A percentile compares a stretch with the other conserved stretches of the same genome.
These are phyloP conservation scores for Sebastes matsubarae DNA, from an alignment of 2,797 vertebrate species.

Conservation along the genomic window DNA sequence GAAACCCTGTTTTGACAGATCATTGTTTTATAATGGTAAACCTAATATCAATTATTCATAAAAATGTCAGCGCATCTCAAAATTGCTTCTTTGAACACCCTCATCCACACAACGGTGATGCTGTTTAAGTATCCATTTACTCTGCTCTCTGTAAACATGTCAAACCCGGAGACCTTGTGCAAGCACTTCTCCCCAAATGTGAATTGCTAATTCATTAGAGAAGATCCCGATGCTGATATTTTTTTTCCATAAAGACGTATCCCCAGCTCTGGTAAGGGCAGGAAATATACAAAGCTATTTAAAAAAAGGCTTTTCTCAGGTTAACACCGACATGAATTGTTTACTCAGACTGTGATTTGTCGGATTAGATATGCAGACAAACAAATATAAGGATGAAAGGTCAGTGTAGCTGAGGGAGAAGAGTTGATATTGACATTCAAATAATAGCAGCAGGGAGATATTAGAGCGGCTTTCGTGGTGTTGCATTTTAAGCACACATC, in stretches of 20 bases:
- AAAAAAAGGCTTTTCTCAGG: conserved; percentile 12
- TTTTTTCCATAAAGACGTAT: conserved; percentile 20
- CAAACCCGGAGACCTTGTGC: conserved; percentile 46
- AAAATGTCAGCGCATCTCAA: conserved; percentile 67
- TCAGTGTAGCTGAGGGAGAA: conserved; percentile 50
- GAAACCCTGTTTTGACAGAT: conserved; percentile 62
- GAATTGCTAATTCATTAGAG: conserved; percentile 57
- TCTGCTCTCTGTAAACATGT: conserved; percentile 65
- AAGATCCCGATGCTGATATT: conserved; percentile 24
- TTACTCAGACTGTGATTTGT: conserved; percentile 49
- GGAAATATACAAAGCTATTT: neutral
- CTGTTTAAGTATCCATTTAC: conserved; percentile 62
- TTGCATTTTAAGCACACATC: conserved; percentile 13
- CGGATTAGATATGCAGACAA: conserved; percentile 58
- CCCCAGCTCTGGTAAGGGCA: neutral
- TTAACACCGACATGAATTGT: conserved; percentile 49
- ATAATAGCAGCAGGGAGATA: conserved; percentile 43
- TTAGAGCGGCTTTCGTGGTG: neutral
- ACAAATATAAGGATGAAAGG: conserved; percentile 59
- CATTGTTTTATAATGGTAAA: conserved; percentile 71
- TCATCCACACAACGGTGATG: conserved; percentile 24
- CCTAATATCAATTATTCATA: conserved; percentile 76
- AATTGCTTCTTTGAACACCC: conserved; percentile 58
- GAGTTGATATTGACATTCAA: conserved; percentile 56
- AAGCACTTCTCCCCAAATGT: conserved; percentile 39